Conservation (phyloP, 2,113 vertebrate genomes). For the Cepphus grylle region DNA sequence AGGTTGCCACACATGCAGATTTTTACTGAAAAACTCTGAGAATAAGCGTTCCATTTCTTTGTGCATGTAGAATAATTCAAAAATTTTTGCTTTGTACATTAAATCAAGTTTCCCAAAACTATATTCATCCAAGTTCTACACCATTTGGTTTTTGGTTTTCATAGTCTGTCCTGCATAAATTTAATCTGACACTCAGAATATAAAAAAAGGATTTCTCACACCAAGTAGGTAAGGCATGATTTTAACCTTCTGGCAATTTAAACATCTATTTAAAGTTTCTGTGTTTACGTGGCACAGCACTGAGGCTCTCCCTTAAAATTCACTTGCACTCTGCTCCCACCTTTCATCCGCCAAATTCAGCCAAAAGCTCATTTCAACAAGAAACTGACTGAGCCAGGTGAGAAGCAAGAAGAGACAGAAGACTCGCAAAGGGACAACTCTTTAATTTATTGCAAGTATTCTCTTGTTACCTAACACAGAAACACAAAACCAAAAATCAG, state of each 20-base stretch:
- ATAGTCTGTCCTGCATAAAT: not conserved
- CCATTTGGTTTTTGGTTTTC: not conserved
- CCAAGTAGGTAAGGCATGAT: not conserved
- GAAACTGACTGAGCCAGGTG: not conserved
- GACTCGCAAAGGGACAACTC: not conserved
- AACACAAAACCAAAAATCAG: not conserved
- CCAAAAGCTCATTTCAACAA: not conserved
- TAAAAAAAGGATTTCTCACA: not conserved
- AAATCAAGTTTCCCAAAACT: not conserved
- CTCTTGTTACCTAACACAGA: not conserved
- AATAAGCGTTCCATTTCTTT: not conserved
- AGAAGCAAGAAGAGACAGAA: not conserved
- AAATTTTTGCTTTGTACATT: not conserved
- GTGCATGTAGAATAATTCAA: not conserved
- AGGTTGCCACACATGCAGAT: not conserved
- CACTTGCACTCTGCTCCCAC: not conserved
- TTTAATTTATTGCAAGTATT: not conserved
- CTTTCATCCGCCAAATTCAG: not conserved
- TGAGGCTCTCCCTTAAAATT: not conserved
- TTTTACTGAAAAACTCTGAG: slow-evolving; percentile 7
- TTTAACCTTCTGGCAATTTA: not conserved
- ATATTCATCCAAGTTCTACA: not conserved
- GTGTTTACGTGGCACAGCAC: not conserved
- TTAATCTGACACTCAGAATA: not conserved
- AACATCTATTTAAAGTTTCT: not conserved